Base-by-base conservation (phyloP, 2,113 vertebrate genomes). In the Tragelaphus strepsiceros region DNA sequence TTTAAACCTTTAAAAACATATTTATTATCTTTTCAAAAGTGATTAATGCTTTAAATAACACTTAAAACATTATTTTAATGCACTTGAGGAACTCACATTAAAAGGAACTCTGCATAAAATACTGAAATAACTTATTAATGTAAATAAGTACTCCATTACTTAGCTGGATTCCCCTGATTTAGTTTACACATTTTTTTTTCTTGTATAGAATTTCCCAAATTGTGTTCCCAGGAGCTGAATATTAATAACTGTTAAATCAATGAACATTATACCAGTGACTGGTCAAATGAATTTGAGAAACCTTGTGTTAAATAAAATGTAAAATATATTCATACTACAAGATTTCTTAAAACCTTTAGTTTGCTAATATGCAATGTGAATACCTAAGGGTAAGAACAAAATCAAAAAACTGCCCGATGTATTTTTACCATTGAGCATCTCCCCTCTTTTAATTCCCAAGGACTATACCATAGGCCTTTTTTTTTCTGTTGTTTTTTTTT, bases 1-100 rank as follows among this genome's bases (percentile, higher is more conserved):
- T 59, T 15, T 91, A 28, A 43, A 78, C 62, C 83, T 95, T 84
- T 92, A 67, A 93, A 91, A 82, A 74, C 14, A 49, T 82, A 28
- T 51, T 96, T 92, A 67, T 78, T 96, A 80, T 59, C 3, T 39
- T 97, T 90, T 83, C 26, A 77, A 93, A 96, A 95, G 77, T 78
- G 56, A 86, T 56, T 61, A 56, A 30, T 71, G 14, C 49, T 93
- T 81, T 93, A 6, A 82, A 94, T 94, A 49, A 64, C 32, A 88
- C 26, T 61, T 82, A 95, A 95, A 85, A 88, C 46, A 71, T 19
- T 80, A 88, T 88, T 88, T 85, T 51, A 95, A 74, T 74, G 39
- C 6, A 90, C n/a, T 24, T 61, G 49, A 94, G 74, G 92, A 96
- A 88, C 6, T 64, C 78, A 54, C 19, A 87, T 88, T 88, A 88